These are phyloP conservation scores for Tanypteryx hageni DNA, from an alignment of 2,888 invertebrate species.

Conservation along the genomic window DNA sequence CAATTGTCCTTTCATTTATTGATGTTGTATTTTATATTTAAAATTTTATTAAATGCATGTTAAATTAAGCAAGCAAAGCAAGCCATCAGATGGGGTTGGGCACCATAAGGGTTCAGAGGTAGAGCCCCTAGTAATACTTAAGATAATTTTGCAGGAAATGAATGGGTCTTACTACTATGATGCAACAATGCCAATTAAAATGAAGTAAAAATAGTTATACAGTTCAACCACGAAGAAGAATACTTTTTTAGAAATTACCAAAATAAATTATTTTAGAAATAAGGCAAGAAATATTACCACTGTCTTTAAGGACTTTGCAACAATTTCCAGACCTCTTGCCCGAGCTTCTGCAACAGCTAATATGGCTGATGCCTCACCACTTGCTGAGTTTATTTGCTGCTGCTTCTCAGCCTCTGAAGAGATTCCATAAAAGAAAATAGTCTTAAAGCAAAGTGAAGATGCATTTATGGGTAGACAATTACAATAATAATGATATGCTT, in stretches of 20 bases:
- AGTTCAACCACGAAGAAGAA: background rate
- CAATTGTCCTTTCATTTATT: too few species aligned
- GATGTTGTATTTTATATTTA: too few species aligned
- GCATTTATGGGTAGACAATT: too few species aligned
- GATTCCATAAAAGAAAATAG: background rate
- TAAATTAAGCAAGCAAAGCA: too few species aligned
- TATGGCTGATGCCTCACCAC: constrained; percentile 94
- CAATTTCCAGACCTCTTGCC: constrained; percentile 87
- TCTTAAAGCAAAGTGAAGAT: background rate
- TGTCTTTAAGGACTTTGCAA: constrained; percentile 82
- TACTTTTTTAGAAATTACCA: too few species aligned
- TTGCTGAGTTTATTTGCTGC: constrained; percentile 96
- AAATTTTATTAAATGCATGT: too few species aligned
- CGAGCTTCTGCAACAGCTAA: constrained; percentile 94
- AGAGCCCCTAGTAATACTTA: too few species aligned
- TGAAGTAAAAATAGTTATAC: background rate
- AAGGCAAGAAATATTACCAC: constrained; percentile 71
- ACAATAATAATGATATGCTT: too few species aligned
- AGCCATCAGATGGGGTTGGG: too few species aligned
- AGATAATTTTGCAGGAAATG: too few species aligned
- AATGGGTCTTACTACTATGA: too few species aligned
- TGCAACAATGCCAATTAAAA: background rate
- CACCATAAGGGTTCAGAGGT: too few species aligned
- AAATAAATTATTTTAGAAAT: background rate
- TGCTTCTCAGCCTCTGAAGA: constrained; percentile 91